Base-by-base conservation (phyloP, 2,888 invertebrate species). In the Amiota communis region DNA sequence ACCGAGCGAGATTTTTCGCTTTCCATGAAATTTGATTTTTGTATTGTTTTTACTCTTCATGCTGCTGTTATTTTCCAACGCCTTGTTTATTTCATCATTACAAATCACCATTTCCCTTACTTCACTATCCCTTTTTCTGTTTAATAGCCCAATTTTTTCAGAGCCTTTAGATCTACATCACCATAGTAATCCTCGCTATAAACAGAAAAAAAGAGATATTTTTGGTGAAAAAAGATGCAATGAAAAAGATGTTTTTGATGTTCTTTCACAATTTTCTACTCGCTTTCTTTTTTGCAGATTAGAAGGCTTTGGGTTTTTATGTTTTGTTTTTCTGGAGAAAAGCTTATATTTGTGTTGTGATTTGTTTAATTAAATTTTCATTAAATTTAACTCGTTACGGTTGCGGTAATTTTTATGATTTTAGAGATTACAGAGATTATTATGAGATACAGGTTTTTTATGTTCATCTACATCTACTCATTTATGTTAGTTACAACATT, bases 101-200 rank as follows among this genome's bases (percentile, higher is more conserved):
- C 59, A 12, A 61, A 68, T 64, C 20, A 20, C 64, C 48, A 36
- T 23, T n/a, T 67, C 49, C 49, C 47, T 15, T 11, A 17, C 8
- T 51, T 72, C 13, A 59, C 9, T 59, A 15, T 10, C 11, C 59
- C 67, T 64, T 48, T 56, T 70, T 48, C n/a, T 71, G 51, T 67
- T 84, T 87, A 88, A 83, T 83, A 89, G 81, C 95, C 96, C 91
- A 94, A 91, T 90, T 96, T 96, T 92, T 94, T 95, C 87, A 96
- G 91, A 75, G 95, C 94, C 91, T 97, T 97, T 81, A 97, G 92
- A 90, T 97, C 96, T 86, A 96, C 94, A 88, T 96, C 96, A 81
- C 96, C 96, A 90, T 97, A 97, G 92, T 97, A 97, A 91, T 97
- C 96, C 92, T 96, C 96, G 91, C 97, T 96, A 81, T 81, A 89